Evolutionary conservation across 2,888 invertebrate genomes (phyloP).

Genomic region (Cephus rjabovi): DNA sequence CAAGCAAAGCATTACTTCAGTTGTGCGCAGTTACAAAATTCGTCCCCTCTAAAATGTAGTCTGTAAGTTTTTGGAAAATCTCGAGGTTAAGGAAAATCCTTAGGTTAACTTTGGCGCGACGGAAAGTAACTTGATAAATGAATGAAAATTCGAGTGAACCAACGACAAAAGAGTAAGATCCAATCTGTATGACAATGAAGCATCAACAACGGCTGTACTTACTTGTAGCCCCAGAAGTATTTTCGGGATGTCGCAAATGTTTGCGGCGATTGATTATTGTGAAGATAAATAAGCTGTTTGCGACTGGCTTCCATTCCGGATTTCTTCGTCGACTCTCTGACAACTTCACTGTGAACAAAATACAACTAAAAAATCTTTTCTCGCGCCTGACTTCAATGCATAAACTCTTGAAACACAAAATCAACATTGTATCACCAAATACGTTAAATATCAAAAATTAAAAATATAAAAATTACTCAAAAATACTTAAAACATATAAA

Average conservation of each 20-base stretch:
- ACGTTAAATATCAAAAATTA: not conserved
- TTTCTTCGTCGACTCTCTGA: constrained; percentile 47
- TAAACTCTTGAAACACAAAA: not conserved
- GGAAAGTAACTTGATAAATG: not conserved
- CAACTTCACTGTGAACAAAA: constrained; percentile 39
- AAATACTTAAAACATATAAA: not conserved
- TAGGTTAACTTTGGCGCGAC: not conserved
- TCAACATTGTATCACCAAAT: not conserved
- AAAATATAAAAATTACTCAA: not conserved
- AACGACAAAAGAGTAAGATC: not conserved
- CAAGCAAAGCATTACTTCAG: not conserved
- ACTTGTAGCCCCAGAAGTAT: constrained; percentile 40
- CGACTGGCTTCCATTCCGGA: constrained; percentile 51
- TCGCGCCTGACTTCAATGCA: not conserved
- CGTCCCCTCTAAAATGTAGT: not conserved
- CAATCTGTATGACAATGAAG: not conserved
- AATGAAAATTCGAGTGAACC: not conserved
- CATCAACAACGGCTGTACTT: constrained; percentile 22
- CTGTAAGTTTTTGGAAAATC: not conserved
- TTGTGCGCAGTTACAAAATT: not conserved
- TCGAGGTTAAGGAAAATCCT: not conserved
- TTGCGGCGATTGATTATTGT: constrained; percentile 50
- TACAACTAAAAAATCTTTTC: constrained; percentile 10
- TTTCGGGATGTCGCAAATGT: constrained; percentile 41
- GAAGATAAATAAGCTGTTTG: constrained; percentile 57